Evolutionary conservation across 2,797 vertebrate species (phyloP).

Genomic region (Alfaro cultratus): DNA sequence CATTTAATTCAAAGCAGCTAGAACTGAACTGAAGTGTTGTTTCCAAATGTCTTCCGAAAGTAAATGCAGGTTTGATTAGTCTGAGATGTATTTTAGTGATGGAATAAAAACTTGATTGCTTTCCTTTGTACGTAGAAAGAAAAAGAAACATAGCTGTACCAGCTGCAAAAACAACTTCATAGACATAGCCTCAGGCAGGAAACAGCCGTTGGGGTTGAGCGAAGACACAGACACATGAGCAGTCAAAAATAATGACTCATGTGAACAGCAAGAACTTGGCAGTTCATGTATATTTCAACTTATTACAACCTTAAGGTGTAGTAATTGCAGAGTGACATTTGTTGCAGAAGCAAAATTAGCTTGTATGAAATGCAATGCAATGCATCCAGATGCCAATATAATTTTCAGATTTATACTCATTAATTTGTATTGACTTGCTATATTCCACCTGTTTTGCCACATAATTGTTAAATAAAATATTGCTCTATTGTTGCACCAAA

Average conservation of each 20-base stretch:
- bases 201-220: background rate
- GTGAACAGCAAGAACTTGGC: background rate
- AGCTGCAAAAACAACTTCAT: background rate
- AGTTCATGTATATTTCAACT: background rate
- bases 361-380: background rate
- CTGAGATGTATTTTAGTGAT: background rate
- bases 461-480: background rate
- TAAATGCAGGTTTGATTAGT: background rate
- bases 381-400: background rate
- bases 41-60: background rate
- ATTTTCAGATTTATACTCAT: too few species aligned
- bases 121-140: background rate
- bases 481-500: background rate
- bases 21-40: background rate
- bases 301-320: background rate
- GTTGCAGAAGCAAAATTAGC: background rate
- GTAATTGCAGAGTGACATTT: background rate
- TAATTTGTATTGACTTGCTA: background rate
- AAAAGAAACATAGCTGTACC: background rate
- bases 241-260: background rate
- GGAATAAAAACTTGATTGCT: background rate
- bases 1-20: background rate
- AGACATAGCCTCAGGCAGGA: constrained; percentile 8
- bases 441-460: background rate
- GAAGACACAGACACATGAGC: constrained; percentile 2